Percentiles rank a stretch among this genome's conserved stretches.
Conservation (phyloP, 1,140 invertebrate genomes). For the Papilio aristodemus region DNA sequence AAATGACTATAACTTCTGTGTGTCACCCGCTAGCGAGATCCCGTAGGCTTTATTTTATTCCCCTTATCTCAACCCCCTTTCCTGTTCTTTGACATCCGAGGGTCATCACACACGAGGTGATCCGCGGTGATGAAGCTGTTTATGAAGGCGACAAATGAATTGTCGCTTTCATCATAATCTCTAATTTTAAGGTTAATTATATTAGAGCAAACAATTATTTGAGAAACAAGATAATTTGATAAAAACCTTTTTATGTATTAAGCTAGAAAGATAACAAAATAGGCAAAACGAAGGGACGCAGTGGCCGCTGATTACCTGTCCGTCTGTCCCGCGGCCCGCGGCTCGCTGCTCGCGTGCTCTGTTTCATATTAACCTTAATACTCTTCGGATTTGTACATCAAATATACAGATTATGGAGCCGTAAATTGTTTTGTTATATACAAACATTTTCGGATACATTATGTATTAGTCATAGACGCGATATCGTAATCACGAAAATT, state of each 20-base stretch:
- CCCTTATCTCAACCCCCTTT: no score
- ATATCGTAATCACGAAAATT: background rate
- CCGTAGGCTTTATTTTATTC: no score
- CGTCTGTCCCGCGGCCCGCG: constrained; percentile 44
- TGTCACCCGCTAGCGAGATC: no score
- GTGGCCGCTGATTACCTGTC: constrained; percentile 52
- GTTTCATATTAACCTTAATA: constrained; percentile 16
- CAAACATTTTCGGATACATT: background rate
- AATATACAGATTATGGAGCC: constrained; percentile 2
- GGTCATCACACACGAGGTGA: no score
- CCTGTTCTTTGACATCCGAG: no score
- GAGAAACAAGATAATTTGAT: background rate
- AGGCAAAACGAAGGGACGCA: constrained; percentile 27
- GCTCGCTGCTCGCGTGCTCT: constrained; percentile 35
- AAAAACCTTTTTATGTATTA: background rate
- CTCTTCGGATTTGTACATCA: constrained; percentile 5
- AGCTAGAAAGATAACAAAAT: constrained; percentile 7
- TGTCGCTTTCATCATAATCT: no score
- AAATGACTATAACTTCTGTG: no score
- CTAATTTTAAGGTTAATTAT: background rate
- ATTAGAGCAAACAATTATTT: constrained; percentile 1
- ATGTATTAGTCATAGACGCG: background rate
- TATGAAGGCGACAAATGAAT: no score
- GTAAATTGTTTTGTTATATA: background rate
- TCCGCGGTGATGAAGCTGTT: no score